Conservation (phyloP, 2,888 invertebrate genomes). For the Lissonota sp. region DNA sequence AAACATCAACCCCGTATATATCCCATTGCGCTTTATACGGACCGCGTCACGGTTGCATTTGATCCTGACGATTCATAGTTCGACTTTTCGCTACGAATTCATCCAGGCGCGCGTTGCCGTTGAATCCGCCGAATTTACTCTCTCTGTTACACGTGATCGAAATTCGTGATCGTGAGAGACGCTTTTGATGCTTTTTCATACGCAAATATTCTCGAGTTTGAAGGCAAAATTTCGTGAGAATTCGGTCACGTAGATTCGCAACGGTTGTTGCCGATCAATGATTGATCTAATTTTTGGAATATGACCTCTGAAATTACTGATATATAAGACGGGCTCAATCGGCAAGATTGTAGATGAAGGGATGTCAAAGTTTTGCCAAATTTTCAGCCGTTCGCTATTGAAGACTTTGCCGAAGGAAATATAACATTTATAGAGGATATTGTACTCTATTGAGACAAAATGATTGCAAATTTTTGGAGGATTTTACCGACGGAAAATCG, state of each 20-base stretch:
- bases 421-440: no score
- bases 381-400: no score
- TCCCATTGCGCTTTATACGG: slow-evolving; percentile 72
- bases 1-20: background rate
- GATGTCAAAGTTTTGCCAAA: no score
- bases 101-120: no score
- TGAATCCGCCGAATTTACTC: background rate
- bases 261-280: background rate
- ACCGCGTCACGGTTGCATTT: slow-evolving; percentile 72
- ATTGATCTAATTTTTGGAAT: background rate
- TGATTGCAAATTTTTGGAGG: no score
- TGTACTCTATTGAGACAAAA: no score
- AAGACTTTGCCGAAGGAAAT: no score
- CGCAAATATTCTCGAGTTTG: slow-evolving; percentile 3
- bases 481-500: no score
- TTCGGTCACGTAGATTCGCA: background rate
- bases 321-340: no score
- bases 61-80: slow-evolving; percentile 55
- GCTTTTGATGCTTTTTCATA: background rate
- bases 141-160: background rate
- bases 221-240: slow-evolving; percentile 1
- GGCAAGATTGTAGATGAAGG: no score
- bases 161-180: background rate
- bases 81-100: slow-evolving; percentile 32
- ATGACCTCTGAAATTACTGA: no score